These are phyloP conservation scores for Myripristis jacobus DNA, from an alignment of 2,797 vertebrate genomes.

Conservation along the genomic window DNA sequence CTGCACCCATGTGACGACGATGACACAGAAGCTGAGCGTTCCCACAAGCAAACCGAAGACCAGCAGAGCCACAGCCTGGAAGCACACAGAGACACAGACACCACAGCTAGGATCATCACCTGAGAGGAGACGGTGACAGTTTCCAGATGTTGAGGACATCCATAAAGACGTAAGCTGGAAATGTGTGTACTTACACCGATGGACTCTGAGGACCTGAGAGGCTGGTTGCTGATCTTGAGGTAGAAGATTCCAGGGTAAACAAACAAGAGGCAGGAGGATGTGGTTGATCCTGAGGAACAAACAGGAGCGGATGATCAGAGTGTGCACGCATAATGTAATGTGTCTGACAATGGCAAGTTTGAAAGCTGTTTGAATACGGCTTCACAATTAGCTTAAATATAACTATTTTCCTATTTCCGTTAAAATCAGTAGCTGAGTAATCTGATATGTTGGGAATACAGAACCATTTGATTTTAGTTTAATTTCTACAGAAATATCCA, in stretches of 20 bases:
- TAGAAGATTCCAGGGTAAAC: slow-evolving; percentile 95
- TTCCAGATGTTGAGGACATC: not conserved
- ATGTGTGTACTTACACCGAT: slow-evolving; percentile 85
- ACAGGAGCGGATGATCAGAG: slow-evolving; percentile 13
- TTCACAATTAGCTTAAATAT: slow-evolving; percentile 57
- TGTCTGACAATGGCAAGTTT: slow-evolving; percentile 37
- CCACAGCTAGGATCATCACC: not conserved
- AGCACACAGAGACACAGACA: slow-evolving; percentile 39
- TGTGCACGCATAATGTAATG: not conserved
- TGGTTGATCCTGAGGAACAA: slow-evolving; percentile 87
- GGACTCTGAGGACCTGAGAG: slow-evolving; percentile 85
- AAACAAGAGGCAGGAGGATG: slow-evolving; percentile 93
- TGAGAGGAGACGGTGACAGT: not conserved
- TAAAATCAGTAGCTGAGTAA: slow-evolving; percentile 55
- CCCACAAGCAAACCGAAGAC: slow-evolving; percentile 89
- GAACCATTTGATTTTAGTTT: slow-evolving; percentile 17
- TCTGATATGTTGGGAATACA: slow-evolving; percentile 20
- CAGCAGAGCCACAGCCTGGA: slow-evolving; percentile 78
- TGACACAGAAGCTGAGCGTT: slow-evolving; percentile 87
- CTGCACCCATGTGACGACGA: slow-evolving; percentile 86
- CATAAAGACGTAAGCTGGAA: not conserved
- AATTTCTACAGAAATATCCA: slow-evolving; percentile 5
- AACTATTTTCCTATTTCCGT: slow-evolving; percentile 42
- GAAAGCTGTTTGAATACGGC: slow-evolving; percentile 40
- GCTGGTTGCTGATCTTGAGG: slow-evolving; percentile 88